Conservation (phyloP, 2,888 invertebrate species). For the Acronicta psi region DNA sequence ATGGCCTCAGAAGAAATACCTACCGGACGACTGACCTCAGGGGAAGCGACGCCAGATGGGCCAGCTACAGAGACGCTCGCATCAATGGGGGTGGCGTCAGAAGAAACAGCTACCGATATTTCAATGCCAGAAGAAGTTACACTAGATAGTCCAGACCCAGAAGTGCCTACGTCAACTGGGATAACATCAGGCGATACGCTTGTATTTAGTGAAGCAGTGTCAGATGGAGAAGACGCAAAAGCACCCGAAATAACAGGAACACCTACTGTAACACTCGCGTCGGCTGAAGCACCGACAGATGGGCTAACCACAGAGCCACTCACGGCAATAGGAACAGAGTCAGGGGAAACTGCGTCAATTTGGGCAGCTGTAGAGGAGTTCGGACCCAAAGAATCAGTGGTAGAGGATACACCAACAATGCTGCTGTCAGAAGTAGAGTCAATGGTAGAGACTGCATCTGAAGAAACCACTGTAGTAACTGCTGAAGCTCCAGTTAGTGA, state of each 20-base stretch:
- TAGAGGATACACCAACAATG: not conserved
- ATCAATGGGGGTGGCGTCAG: not conserved
- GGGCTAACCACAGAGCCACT: not conserved
- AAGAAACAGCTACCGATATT: not conserved
- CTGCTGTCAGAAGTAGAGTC: not conserved
- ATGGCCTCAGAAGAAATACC: slow-evolving; percentile 11
- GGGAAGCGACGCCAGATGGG: slow-evolving; percentile 3
- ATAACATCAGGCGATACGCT: not conserved
- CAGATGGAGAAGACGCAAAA: not conserved
- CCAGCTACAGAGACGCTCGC: not conserved
- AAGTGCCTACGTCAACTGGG: not conserved
- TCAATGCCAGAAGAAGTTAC: not conserved
- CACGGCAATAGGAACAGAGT: not conserved
- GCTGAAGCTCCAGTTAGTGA: not conserved
- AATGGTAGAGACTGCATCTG: not conserved
- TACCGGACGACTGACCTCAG: slow-evolving; percentile 16
- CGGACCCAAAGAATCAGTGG: not conserved
- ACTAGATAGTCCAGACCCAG: not conserved
- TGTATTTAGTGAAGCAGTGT: slow-evolving; percentile 1
- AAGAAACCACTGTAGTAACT: not conserved
- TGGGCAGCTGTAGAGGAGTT: not conserved
- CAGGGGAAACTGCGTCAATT: not conserved
- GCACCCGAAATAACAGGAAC: not conserved
- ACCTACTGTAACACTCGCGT: not conserved
- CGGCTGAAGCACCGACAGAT: not conserved